These are phyloP conservation scores for Lathronympha strigana DNA, from an alignment of 2,888 invertebrate genomes.

Conservation along the genomic window DNA sequence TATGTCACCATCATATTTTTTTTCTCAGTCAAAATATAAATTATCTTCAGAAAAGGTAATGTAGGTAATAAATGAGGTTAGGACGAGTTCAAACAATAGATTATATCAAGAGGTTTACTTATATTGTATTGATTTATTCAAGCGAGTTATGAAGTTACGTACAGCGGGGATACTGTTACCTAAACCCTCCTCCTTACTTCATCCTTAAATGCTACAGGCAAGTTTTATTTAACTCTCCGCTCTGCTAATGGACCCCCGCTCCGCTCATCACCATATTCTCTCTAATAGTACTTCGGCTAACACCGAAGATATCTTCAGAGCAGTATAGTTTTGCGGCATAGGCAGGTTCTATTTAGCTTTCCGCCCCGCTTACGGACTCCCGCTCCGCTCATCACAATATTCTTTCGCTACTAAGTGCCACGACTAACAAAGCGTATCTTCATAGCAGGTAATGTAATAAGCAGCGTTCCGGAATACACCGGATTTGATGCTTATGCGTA, in stretches of 20 bases:
- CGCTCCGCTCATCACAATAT: not conserved
- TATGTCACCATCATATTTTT: too few relatives aligned
- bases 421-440: conserved; percentile 31
- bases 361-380: not conserved
- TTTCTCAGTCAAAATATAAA: too few relatives aligned
- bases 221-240: not conserved
- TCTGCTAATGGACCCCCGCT: not conserved
- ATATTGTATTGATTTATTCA: too few relatives aligned
- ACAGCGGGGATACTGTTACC: too few relatives aligned
- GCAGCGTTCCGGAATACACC: conserved; percentile 19
- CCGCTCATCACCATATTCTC: not conserved
- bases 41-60: too few relatives aligned
- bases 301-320: conserved; percentile 30
- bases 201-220: too few relatives aligned
- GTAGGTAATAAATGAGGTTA: too few relatives aligned
- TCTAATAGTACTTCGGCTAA: not conserved
- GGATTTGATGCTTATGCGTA: conserved; percentile 19
- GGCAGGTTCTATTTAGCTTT: not conserved
- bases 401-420: not conserved
- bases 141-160: too few relatives aligned
- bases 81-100: too few relatives aligned
- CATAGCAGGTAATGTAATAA: conserved; percentile 34
- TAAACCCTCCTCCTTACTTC: too few relatives aligned
- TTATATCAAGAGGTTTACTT: too few relatives aligned
- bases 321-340: too few relatives aligned